Conservation (phyloP, 64 coral and sea anemone genomes). For the Montipora sp. region DNA sequence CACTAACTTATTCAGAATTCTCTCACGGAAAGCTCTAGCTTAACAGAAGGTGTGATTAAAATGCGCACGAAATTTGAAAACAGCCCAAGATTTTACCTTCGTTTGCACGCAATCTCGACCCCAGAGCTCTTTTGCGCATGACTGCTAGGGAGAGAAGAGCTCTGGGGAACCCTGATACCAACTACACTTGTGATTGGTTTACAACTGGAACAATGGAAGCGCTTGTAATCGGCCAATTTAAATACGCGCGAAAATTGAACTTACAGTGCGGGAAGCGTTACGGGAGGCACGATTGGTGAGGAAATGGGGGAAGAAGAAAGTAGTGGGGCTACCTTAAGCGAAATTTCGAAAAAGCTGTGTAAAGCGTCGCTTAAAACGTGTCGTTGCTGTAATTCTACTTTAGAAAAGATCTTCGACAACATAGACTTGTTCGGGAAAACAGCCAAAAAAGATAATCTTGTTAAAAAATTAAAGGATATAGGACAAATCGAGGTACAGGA, state of each 20-base stretch:
- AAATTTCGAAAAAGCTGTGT: not conserved
- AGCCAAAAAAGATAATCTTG: constrained; percentile 10
- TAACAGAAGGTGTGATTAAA: no score
- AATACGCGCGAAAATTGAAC: not conserved
- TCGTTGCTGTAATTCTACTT: not conserved
- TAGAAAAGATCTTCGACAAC: not conserved
- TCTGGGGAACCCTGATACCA: not conserved
- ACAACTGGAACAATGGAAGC: not conserved
- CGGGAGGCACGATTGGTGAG: not conserved
- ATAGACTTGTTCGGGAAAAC: constrained; percentile 11
- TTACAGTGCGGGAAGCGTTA: not conserved
- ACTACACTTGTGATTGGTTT: not conserved
- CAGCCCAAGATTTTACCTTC: no score
- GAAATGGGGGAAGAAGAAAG: not conserved
- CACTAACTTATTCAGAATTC: no score
- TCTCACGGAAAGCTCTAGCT: no score
- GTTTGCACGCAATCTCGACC: not conserved
- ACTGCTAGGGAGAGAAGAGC: not conserved
- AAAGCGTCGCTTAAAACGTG: not conserved
- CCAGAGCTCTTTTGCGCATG: constrained; percentile 14
- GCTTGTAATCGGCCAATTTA: not conserved
- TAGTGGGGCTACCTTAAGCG: not conserved
- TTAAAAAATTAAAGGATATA: constrained; percentile 20
- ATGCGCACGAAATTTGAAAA: no score
- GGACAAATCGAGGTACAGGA: constrained; percentile 27